These are phyloP conservation scores for Arion vulgaris DNA, from an alignment of 1,140 invertebrate genomes.

Conservation along the genomic window DNA sequence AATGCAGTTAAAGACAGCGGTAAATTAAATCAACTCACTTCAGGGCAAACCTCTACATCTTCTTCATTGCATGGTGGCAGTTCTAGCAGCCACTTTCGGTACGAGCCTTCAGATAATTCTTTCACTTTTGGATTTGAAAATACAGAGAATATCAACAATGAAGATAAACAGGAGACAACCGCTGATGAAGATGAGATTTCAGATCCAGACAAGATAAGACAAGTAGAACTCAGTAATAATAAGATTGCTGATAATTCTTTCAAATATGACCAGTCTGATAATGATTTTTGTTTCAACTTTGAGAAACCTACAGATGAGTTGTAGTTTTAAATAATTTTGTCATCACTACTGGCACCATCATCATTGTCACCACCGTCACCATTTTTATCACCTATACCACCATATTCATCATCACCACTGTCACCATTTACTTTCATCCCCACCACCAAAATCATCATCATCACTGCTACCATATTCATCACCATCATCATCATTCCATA, in stretches of 20 bases:
- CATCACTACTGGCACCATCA: no score
- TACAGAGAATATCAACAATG: not conserved
- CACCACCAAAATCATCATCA: no score
- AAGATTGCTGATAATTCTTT: not conserved
- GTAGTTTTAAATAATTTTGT: no score
- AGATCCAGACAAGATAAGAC: not conserved
- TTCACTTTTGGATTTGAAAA: constrained; percentile 31
- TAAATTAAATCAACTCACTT: not conserved
- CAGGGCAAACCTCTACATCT: not conserved
- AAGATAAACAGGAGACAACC: not conserved
- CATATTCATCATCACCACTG: no score
- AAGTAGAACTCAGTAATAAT: not conserved
- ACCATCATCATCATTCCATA: no score
- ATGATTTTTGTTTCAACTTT: constrained; percentile 42
- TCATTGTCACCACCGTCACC: no score
- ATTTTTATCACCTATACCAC: no score
- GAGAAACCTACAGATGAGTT: not conserved
- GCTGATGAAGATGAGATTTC: not conserved
- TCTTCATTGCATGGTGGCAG: not conserved
- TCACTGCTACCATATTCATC: no score
- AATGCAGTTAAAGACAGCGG: not conserved
- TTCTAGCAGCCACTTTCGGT: not conserved
- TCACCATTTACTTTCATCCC: no score
- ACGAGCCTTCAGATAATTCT: constrained; percentile 29
- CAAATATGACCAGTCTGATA: constrained; percentile 34